Conservation (phyloP, 2,797 vertebrate species). For the Tokudaia tokunoshimensis region DNA sequence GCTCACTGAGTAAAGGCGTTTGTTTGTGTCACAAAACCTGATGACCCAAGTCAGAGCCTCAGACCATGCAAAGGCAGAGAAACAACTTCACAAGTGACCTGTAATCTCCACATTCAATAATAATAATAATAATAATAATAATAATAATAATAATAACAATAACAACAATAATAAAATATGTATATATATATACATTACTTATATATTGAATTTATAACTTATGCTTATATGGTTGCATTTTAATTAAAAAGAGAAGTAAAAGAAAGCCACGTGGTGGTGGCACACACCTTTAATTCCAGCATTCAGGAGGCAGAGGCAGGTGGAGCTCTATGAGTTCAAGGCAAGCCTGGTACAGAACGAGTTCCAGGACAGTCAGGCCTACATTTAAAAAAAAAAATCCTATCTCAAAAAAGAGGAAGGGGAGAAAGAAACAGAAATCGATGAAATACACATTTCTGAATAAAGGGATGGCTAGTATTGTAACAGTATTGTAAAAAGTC, state of each 20-base stretch:
- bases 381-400: background rate
- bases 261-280: background rate
- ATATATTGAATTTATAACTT: background rate
- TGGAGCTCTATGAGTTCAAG: background rate
- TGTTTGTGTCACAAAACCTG: background rate
- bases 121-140: background rate
- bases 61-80: background rate
- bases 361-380: background rate
- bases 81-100: background rate
- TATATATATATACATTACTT: background rate
- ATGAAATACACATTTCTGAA: background rate
- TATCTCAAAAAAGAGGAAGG: background rate
- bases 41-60: background rate
- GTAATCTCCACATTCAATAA: background rate
- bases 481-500: background rate
- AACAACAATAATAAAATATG: no score
- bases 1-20: no score
- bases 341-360: background rate
- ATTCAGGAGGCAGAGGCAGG: background rate
- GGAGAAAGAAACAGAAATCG: background rate
- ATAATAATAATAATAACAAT: background rate
- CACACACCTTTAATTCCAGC: background rate
- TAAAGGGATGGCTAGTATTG: background rate
- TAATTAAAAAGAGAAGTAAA: background rate
- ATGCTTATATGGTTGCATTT: background rate